These are phyloP conservation scores for Onychorhynchus coronatus DNA, from an alignment of 2,113 vertebrate species.

Conservation along the genomic window DNA sequence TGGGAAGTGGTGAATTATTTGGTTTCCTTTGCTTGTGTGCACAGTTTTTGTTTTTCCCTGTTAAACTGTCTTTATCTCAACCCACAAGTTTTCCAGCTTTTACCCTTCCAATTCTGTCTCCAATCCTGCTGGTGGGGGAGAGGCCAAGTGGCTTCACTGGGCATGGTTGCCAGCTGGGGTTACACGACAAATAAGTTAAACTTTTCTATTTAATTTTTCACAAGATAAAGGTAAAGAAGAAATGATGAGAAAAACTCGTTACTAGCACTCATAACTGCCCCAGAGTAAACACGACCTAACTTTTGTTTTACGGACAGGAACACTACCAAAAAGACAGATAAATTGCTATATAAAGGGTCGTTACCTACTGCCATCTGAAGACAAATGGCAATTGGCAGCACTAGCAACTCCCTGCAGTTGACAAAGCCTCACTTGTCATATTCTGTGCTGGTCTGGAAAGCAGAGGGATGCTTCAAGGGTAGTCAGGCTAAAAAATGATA, in stretches of 20 bases:
- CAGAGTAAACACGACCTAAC: not conserved
- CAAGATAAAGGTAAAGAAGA: not conserved
- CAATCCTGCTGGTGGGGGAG: not conserved
- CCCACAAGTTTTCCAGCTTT: not conserved
- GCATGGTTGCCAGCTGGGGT: not conserved
- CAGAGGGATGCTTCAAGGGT: not conserved
- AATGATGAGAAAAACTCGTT: rapidly evolving
- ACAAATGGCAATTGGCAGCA: not conserved
- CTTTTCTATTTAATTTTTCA: not conserved
- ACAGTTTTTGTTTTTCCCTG: not conserved
- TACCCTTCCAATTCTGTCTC: not conserved
- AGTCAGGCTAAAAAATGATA: not conserved
- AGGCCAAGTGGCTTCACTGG: not conserved
- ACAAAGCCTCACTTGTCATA: not conserved
- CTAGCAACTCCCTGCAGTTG: not conserved
- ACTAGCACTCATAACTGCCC: not conserved
- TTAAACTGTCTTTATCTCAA: not conserved
- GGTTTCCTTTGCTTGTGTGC: not conserved
- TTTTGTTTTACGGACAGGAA: rapidly evolving
- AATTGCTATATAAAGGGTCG: rapidly evolving
- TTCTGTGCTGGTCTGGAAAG: not conserved
- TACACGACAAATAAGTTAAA: not conserved
- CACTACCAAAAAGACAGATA: not conserved
- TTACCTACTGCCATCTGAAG: not conserved
- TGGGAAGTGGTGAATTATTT: not conserved